Conservation (phyloP, 2,888 invertebrate genomes). For the Deilephila porcellus region DNA sequence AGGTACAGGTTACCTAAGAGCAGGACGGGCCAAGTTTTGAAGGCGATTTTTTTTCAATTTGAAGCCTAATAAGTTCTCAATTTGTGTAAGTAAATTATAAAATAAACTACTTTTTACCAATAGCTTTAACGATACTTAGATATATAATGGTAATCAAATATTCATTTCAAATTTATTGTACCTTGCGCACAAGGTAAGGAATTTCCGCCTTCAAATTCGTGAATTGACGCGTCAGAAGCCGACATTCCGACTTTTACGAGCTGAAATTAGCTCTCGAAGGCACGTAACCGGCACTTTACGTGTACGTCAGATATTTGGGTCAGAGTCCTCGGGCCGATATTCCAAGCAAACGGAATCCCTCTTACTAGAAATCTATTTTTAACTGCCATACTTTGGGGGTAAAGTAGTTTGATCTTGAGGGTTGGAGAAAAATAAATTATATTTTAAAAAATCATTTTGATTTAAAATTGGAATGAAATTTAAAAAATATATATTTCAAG, state of each 20-base stretch:
- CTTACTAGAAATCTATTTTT: slow-evolving; percentile 21
- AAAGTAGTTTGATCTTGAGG: neutral
- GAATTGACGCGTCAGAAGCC: neutral
- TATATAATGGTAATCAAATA: no score
- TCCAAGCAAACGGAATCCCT: slow-evolving; percentile 25
- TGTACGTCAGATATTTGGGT: slow-evolving; percentile 26
- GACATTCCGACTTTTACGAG: neutral
- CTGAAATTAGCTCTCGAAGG: slow-evolving; percentile 17
- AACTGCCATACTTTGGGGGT: neutral
- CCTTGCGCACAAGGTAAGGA: neutral
- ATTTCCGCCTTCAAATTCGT: neutral
- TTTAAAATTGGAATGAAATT: no score
- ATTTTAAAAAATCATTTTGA: no score
- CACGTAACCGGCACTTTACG: slow-evolving; percentile 16
- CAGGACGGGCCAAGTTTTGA: no score
- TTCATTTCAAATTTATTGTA: neutral
- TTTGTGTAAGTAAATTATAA: no score
- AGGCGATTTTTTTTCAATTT: no score
- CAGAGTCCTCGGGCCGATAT: slow-evolving; percentile 28
- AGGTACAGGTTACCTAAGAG: no score
- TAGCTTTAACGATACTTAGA: no score
- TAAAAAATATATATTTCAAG: no score
- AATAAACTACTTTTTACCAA: no score
- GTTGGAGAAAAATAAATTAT: no score
- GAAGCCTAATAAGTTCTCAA: no score